Conservation (phyloP, 2,888 invertebrate species). For the Apeira syringaria region DNA sequence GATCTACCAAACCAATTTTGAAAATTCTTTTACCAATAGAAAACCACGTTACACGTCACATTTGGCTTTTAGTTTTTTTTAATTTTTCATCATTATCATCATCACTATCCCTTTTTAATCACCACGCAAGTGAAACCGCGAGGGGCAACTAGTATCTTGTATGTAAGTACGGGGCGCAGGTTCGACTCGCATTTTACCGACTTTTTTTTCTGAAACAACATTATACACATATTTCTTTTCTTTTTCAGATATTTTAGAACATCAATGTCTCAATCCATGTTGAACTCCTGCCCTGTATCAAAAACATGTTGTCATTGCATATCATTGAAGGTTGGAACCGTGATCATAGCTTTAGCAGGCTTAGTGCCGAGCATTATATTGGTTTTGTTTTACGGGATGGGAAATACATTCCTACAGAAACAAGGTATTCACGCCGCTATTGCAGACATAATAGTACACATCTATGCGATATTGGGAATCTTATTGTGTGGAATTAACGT, state of each 20-base stretch:
- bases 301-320: conserved; percentile 46
- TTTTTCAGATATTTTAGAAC: background rate
- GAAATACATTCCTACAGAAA: conserved; percentile 29
- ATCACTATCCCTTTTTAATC: too few species aligned
- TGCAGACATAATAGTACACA: conserved; percentile 36
- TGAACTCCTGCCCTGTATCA: conserved; percentile 37
- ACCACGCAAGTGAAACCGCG: too few species aligned
- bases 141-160: too few species aligned
- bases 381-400: conserved; percentile 34
- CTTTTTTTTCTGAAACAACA: too few species aligned
- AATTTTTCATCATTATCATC: too few species aligned
- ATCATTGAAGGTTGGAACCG: conserved; percentile 47
- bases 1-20: too few species aligned
- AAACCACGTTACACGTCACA: too few species aligned
- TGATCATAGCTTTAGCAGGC: conserved; percentile 47
- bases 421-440: conserved; percentile 27
- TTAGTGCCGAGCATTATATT: conserved; percentile 41
- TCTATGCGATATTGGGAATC: conserved; percentile 47
- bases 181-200: too few species aligned
- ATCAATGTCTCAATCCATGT: conserved; percentile 13
- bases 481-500: conserved; percentile 41
- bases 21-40: too few species aligned
- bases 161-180: too few species aligned
- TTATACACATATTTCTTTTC: too few species aligned
- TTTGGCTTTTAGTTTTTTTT: too few species aligned